phyloP scores from a whole-genome alignment of 2,888 invertebrate species.

The Oxyscelio sp. region DNA sequence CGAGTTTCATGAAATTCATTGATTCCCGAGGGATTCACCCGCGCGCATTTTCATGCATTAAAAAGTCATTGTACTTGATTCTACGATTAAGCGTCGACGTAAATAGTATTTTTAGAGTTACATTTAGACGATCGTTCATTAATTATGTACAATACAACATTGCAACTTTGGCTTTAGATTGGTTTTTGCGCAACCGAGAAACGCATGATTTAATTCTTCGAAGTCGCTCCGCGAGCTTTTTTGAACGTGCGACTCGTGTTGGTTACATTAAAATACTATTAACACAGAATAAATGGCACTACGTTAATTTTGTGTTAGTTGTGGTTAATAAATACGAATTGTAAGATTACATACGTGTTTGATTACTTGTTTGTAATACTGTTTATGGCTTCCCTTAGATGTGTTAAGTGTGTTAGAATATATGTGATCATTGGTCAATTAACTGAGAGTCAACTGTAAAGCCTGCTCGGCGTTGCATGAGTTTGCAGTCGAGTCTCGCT shows the following conservation, averaged over 20 bases:
- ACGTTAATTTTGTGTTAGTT: conserved; percentile 68
- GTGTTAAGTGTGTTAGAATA: no score
- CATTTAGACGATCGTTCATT: conserved; percentile 3
- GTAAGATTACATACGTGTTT: conserved; percentile 15
- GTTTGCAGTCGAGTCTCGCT: no score
- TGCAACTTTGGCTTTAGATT: conserved; percentile 43
- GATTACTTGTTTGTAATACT: conserved; percentile 51
- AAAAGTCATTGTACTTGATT: conserved; percentile 17
- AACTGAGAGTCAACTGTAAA: background rate
- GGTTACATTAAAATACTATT: conserved; percentile 42
- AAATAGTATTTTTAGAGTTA: conserved; percentile 32
- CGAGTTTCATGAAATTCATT: no score
- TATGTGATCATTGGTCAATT: background rate
- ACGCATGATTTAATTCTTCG: conserved; percentile 14
- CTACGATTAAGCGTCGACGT: background rate
- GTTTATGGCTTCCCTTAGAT: conserved; percentile 15
- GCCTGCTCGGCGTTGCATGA: no score
- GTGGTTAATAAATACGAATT: conserved; percentile 63
- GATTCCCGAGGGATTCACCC: no score
- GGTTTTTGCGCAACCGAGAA: conserved; percentile 26
- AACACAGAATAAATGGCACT: conserved; percentile 65
- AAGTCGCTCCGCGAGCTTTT: background rate
- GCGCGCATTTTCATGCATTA: background rate
- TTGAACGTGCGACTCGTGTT: background rate
- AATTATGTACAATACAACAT: conserved; percentile 14